A percentile compares a stretch with the other conserved stretches of the same genome.
Evolutionary conservation across 2,113 vertebrate species (phyloP).

Genomic region (Agapornis roseicollis): DNA sequence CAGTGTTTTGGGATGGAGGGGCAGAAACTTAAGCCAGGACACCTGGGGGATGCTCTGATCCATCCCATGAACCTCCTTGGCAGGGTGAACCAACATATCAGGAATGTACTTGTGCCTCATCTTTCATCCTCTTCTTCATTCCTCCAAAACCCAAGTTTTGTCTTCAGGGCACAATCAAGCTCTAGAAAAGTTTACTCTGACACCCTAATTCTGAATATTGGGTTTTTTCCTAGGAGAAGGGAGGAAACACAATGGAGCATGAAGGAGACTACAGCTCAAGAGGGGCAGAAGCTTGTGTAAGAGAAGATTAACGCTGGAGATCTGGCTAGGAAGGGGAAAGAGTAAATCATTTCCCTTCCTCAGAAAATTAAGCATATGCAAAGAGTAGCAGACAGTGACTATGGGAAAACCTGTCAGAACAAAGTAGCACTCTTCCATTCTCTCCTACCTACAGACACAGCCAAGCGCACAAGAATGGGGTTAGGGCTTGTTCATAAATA

Average conservation of each 20-base stretch:
- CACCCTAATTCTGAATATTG: not conserved
- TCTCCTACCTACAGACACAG: constrained; percentile 70
- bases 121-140: not conserved
- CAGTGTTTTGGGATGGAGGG: not conserved
- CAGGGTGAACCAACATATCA: not conserved
- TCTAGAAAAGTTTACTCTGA: not conserved
- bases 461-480: constrained; percentile 65
- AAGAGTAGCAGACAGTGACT: constrained; percentile 65
- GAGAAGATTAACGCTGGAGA: not conserved
- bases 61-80: not conserved
- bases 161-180: not conserved
- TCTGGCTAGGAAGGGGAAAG: not conserved
- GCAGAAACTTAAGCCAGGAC: constrained; percentile 15
- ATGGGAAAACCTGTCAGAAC: constrained; percentile 71
- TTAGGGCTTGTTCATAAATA: constrained; percentile 72
- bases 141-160: not conserved
- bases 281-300: not conserved
- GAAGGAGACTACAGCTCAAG: not conserved
- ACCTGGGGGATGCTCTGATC: constrained; percentile 7
- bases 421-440: constrained; percentile 65
- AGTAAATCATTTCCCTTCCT: constrained; percentile 40
- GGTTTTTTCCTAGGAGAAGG: not conserved
- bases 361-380: constrained; percentile 63
- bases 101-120: not conserved
- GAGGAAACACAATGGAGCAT: not conserved